Base-by-base conservation (phyloP, 2,888 invertebrate species). In the Cephus pulcher region DNA sequence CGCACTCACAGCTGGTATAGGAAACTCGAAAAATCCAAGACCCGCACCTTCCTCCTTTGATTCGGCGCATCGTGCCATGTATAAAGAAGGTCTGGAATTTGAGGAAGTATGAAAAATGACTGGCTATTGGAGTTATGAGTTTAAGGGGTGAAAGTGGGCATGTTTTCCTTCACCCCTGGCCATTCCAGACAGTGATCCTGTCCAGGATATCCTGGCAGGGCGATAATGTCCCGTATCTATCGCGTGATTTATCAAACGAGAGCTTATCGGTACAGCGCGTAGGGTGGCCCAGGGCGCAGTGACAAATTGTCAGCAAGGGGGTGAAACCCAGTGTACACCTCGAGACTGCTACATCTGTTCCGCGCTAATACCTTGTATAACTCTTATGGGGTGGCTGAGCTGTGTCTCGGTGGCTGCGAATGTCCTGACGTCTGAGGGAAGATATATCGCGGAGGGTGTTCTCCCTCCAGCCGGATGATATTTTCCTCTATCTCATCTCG, bases 211-310 rank as follows among this genome's bases (percentile, higher is more conserved):
- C 56, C 23, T 56, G 23, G 30, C 78, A 68, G 68, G 76, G 75
- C 85, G 85, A 86, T 89, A 89, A 90, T 89, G 88, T 87, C 85
- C 82, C 81, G 81, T 85, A 82, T 87, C 88, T 88, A 89, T 90
- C 88, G 87, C 86, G 85, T 87, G 88, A 90, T 90, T 89, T 90
- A 90, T 90, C 89, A 89, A 88, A 86, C 84, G 83, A 84, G 81
- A 78, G 84, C 84, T 85, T 86, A 86, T 86, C 86, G 85, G 83
- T 83, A 84, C 81, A 84, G 84, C 79, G 82, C 75, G 78, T 81
- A 73, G 80, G 76, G 76, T 73, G 80, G 78, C 70, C 70, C 75
- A 32, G 81, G 81, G 77, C 80, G 37, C 69, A 40, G 87, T 89
- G 88, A 87, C 88, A 88, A 89, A 88, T 88, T 87, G 88, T 88